Evolutionary conservation across 1,140 invertebrate genomes (phyloP), one percentile per base, ranked within the genome.

Genomic region (Dendroctonus valens): DNA sequence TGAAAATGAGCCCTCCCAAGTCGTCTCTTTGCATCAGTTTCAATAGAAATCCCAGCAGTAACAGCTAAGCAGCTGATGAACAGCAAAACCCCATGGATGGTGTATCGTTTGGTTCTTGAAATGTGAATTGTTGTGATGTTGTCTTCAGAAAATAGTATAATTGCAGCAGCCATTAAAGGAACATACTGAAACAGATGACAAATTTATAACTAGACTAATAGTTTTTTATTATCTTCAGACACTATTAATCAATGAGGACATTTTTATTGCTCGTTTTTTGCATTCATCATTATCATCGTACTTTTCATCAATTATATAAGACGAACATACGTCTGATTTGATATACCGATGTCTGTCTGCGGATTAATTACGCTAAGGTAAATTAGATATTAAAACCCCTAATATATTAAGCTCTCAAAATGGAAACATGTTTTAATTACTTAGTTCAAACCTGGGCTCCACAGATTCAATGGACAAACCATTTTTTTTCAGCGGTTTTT

Each of bases 141-240:
- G 5, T 60, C 64, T 55, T 67, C 60, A 38, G 59, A 51, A 58
- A 71, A 67, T 38, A 67, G 12, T 7, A 71, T 60, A 14, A 71
- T 66, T 48, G 54, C 68, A 48, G 59, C 61, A 8, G 64, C 70
- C 70, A 71, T 71, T 11, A 71, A 53, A 9, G 68, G 68, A 50
- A 69, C n/a, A 50, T 69, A 69, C 70, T 71, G 37, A 57, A 64
- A 64, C 8, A 52, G 12, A 46, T 11, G 9, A 46, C 9, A 55
- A 55, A 55, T 46, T 46, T 3, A 46, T 46, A 26, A 26, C 26
- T 26, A 46, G 44, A 46, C 12, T 11, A 46, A 46, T 11, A 46
- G 9, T 46, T 12, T 46, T 46, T 46, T 46, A n/a, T 46, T 46
- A 3, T 11, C 44, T 9, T 46, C 44, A 46, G 26, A 26, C 44